Base-by-base conservation (phyloP, 2,888 invertebrate species). In the Subacronicta megacephala region DNA sequence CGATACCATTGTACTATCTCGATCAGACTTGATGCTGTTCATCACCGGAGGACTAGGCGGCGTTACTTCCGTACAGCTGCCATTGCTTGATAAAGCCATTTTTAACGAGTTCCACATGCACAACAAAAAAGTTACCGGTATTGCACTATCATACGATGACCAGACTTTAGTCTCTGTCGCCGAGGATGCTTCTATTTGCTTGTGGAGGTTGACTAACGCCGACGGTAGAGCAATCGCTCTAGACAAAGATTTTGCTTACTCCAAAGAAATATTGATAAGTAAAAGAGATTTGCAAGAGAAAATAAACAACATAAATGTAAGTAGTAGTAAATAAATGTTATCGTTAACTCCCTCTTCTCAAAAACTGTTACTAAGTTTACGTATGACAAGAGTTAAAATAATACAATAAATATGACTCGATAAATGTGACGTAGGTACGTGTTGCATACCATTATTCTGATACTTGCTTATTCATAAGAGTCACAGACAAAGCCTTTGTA, bases 231-330 rank as follows among this genome's bases (percentile, higher is more conserved):
- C 96, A 0, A 95, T 97, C 9, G 95, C 96, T 44, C 87, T 97
- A 31, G 97, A 97, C 74, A 96, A 96, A 81, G 97, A 98, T 72
- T 95, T 97, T 54, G 90, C 96, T 4, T 96, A 96, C 78, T 96
- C 97, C 0, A 96, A 96, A 68, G 98, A 98, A 85, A 96, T 98
- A 63, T 94, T 98, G 47, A 97, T 98, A 67, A 96, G 97, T 26
- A 96, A 96, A 49, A 93, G 90, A 40, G 96, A 98, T 79, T 92
- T 99, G 29, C 96, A 97, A 73, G 97, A 98, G 51, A 98, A 98
- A 92, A 96, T 97, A 17, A 93, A 92, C 67, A 93, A 77, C 54
- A 94, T 94, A 37, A 90, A 90, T 72, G 94, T 94, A 64, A 88
- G 91, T 86, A 52, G 10, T n/a, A n/a, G 29, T 20, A 7, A 26